These are phyloP conservation scores for Balearica regulorum DNA, from an alignment of 2,797 vertebrate species.

Conservation along the genomic window DNA sequence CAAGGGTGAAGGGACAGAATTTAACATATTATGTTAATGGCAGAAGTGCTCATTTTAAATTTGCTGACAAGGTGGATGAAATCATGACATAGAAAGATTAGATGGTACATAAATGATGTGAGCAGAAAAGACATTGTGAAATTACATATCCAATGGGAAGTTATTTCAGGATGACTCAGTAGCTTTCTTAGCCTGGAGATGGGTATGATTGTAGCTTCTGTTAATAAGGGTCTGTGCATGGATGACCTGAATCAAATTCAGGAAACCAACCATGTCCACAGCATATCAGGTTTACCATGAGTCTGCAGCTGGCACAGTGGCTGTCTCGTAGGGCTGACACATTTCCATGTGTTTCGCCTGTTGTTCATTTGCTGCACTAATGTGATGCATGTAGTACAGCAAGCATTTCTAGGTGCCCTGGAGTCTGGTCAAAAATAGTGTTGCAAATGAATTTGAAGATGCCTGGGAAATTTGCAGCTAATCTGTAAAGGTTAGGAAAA, in stretches of 20 bases:
- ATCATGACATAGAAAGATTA: neutral
- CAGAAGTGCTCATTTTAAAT: neutral
- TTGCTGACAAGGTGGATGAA: neutral
- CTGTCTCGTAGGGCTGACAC: neutral
- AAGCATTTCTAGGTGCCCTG: neutral
- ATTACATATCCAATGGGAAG: neutral
- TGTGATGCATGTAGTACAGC: neutral
- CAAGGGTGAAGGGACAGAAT: neutral
- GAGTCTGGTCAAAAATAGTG: neutral
- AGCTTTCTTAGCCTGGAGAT: neutral
- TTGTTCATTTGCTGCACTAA: neutral
- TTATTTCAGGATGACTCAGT: neutral
- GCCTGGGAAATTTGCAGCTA: neutral
- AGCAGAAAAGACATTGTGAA: neutral
- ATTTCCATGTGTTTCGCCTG: neutral
- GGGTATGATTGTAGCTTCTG: neutral
- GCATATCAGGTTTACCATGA: neutral
- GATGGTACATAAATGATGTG: neutral
- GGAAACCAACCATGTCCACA: neutral
- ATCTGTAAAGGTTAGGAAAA: neutral
- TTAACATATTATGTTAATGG: neutral
- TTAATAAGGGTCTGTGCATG: neutral
- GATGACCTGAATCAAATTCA: neutral
- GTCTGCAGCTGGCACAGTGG: neutral
- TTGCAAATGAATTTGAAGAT: neutral